phyloP scores from a whole-genome alignment of 2,888 invertebrate genomes.

The Rugalucina vietnamica region DNA sequence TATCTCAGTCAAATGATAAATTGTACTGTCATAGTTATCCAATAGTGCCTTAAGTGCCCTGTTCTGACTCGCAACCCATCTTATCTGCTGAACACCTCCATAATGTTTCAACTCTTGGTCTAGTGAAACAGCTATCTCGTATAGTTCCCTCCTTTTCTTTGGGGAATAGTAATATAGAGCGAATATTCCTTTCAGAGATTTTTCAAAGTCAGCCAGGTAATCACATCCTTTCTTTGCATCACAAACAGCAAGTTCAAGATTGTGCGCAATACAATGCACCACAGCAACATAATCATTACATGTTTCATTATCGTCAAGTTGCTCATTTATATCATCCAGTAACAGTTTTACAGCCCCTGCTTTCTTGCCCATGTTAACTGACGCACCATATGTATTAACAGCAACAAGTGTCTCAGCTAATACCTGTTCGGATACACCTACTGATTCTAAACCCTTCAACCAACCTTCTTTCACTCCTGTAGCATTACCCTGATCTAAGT shows the following conservation, averaged over 20 bases:
- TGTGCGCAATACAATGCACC: conserved; percentile 38
- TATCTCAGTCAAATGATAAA: conserved; percentile 10
- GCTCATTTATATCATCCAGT: conserved; percentile 13
- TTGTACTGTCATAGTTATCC: conserved; percentile 30
- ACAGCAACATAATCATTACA: conserved; percentile 17
- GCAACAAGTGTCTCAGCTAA: conserved; percentile 18
- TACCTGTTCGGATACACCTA: not conserved
- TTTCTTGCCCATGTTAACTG: conserved; percentile 30
- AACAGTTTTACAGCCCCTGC: conserved; percentile 29
- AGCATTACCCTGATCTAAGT: conserved; percentile 3
- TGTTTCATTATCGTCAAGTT: not conserved
- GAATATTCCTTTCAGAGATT: conserved; percentile 25
- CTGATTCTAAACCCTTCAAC: conserved; percentile 7
- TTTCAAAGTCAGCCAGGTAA: conserved; percentile 26
- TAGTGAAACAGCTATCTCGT: conserved; percentile 16
- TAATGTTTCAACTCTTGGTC: conserved; percentile 30
- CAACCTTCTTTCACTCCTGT: not conserved
- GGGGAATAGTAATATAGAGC: conserved; percentile 24
- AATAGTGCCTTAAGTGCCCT: conserved; percentile 16
- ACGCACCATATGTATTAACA: conserved; percentile 34
- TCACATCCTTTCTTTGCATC: conserved; percentile 23
- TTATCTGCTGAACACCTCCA: conserved; percentile 25
- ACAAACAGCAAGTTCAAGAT: conserved; percentile 37
- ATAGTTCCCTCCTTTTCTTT: conserved; percentile 26
- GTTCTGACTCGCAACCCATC: conserved; percentile 36